Percentiles rank a stretch among this genome's conserved stretches.
Evolutionary conservation across 2,797 vertebrate species (phyloP).

Genomic region (Sparus aurata): DNA sequence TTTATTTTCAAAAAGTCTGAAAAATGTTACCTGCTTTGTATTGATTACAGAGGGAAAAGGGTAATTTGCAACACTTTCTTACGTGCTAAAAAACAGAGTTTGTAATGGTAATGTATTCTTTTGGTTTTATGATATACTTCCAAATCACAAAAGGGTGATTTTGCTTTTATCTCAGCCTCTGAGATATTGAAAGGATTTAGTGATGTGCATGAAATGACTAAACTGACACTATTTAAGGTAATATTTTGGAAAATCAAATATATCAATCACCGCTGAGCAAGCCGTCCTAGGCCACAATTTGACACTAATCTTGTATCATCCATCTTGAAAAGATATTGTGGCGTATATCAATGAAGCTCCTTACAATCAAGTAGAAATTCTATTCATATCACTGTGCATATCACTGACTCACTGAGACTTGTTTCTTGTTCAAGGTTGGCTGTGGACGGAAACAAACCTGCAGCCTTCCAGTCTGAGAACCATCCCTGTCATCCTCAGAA

Average conservation of each 20-base stretch:
- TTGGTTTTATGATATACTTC: too few relatives aligned
- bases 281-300: background rate
- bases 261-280: background rate
- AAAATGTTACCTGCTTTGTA: slow-evolving; percentile 4
- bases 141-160: background rate
- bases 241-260: slow-evolving; percentile 5
- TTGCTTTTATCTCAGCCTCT: background rate
- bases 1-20: slow-evolving; percentile 6
- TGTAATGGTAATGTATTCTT: background rate
- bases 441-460: slow-evolving; percentile 33
- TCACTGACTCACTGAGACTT: slow-evolving; percentile 28
- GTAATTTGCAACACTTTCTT: slow-evolving; percentile 22
- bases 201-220: background rate
- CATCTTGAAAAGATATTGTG: background rate
- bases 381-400: slow-evolving; percentile 4
- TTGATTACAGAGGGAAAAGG: slow-evolving; percentile 15
- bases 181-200: background rate
- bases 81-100: slow-evolving; percentile 7
- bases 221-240: background rate
- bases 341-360: background rate
- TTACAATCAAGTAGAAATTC: background rate
- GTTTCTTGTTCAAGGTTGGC: slow-evolving; percentile 43
- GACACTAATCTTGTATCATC: slow-evolving; percentile 1
- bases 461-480: slow-evolving; percentile 39
- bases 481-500: slow-evolving; percentile 47